A percentile compares a stretch with the other conserved stretches of the same genome.
Conservation (phyloP, 2,888 invertebrate species). For the Tiphia femorata region DNA sequence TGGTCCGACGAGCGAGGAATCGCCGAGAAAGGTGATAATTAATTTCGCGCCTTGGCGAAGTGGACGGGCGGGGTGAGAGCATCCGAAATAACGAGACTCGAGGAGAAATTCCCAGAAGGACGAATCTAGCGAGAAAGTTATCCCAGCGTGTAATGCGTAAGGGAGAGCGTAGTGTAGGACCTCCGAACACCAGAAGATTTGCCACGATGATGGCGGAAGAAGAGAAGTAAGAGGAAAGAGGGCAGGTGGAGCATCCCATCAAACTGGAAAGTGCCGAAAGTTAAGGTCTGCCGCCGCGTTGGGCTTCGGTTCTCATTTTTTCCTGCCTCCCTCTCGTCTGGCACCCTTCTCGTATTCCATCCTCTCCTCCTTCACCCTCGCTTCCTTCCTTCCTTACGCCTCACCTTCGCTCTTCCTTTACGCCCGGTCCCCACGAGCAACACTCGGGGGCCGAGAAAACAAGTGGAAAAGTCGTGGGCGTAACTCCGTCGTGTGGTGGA, state of each 20-base stretch:
- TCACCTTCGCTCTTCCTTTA: neutral
- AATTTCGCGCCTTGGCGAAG: neutral
- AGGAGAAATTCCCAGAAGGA: neutral
- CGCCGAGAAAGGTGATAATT: too few relatives aligned
- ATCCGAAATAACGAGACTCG: neutral
- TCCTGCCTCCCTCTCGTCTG: conserved; percentile 6
- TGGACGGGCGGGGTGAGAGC: neutral
- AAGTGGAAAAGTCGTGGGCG: conserved; percentile 45
- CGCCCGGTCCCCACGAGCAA: too few relatives aligned
- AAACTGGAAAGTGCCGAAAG: conserved; percentile 56
- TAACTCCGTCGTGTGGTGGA: conserved; percentile 22
- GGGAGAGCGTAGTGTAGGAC: conserved; percentile 3
- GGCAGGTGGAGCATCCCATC: conserved; percentile 47
- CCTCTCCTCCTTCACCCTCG: neutral
- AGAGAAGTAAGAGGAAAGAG: conserved; percentile 10
- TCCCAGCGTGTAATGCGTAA: conserved; percentile 26
- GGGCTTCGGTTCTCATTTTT: conserved; percentile 34
- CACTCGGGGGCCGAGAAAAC: conserved; percentile 26
- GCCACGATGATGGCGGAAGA: too few relatives aligned
- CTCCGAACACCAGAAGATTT: too few relatives aligned
- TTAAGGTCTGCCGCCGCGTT: conserved; percentile 37
- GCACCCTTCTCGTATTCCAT: neutral
- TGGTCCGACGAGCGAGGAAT: neutral
- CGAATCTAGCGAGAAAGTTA: conserved; percentile 27
- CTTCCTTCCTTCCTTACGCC: conserved; percentile 16